phyloP scores from a whole-genome alignment of 2,888 invertebrate genomes.

The Ashinkailepas kermadecensis region DNA sequence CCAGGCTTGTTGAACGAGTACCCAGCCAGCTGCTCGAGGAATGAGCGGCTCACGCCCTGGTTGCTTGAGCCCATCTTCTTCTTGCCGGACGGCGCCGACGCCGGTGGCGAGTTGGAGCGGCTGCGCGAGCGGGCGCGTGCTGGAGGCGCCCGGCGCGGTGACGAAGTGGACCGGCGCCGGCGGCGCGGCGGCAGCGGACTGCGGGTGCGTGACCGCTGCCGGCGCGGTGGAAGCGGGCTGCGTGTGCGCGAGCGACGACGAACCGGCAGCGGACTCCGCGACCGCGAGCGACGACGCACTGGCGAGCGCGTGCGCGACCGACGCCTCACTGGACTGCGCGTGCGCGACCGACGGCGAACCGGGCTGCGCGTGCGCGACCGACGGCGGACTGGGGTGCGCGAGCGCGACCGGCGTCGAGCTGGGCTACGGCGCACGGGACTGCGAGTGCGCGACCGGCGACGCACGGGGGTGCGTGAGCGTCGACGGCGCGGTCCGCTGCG shows the following conservation, averaged over 20 bases:
- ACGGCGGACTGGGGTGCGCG: background rate
- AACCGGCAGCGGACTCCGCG: background rate
- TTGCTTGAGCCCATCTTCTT: background rate
- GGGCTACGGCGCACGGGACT: background rate
- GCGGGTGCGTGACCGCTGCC: background rate
- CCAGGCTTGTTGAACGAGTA: constrained; percentile 12
- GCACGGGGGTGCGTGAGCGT: background rate
- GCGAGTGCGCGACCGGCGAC: constrained; percentile 6
- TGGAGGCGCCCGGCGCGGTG: constrained; percentile 1
- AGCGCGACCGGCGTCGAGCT: background rate
- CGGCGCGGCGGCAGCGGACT: constrained; percentile 13
- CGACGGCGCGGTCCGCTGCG: constrained; percentile 1
- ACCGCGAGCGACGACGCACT: background rate
- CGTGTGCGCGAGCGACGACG: constrained; percentile 1
- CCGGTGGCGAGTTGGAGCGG: background rate
- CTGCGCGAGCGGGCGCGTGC: background rate
- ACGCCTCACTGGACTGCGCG: background rate
- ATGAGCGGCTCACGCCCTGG: background rate
- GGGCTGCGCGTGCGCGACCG: background rate
- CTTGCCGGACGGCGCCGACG: background rate
- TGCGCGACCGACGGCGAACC: background rate
- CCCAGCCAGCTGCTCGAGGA: constrained; percentile 13
- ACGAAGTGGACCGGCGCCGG: constrained; percentile 4
- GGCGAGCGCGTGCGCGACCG: background rate
- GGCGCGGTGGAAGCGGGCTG: background rate